Evolutionary conservation across 2,888 invertebrate species (phyloP).

Genomic region (Drosophila anomelani): DNA sequence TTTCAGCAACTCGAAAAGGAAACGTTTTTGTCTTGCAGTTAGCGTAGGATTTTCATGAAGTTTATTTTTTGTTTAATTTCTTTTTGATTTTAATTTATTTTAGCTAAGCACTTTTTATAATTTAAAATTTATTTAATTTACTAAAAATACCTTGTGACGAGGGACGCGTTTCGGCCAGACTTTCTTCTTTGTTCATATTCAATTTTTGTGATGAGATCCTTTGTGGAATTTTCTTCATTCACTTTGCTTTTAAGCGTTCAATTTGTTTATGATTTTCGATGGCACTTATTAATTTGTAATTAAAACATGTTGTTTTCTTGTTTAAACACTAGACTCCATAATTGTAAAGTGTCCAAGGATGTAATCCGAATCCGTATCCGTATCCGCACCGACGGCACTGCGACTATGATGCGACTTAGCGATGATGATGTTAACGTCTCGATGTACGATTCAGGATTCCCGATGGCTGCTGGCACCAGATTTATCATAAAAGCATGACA

Average conservation of each 20-base stretch:
- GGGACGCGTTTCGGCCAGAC: slow-evolving; percentile 65
- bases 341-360: slow-evolving; percentile 7
- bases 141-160: slow-evolving; percentile 70
- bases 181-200: slow-evolving; percentile 79
- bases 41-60: too few relatives aligned
- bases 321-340: neutral
- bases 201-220: neutral
- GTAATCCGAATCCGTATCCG: neutral
- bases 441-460: slow-evolving; percentile 83
- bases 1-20: neutral
- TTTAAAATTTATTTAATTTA: slow-evolving; percentile 12
- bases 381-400: slow-evolving; percentile 45
- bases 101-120: neutral
- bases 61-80: neutral
- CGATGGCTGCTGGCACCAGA: slow-evolving; percentile 55
- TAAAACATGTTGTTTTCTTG: slow-evolving; percentile 3
- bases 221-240: neutral
- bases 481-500: slow-evolving; percentile 84
- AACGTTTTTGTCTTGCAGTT: neutral
- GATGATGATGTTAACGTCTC: slow-evolving; percentile 82
- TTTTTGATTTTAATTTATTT: neutral
- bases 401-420: slow-evolving; percentile 42
- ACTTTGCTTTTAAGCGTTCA: neutral
- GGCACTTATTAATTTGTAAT: slow-evolving; percentile 7
- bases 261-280: neutral